Conservation (phyloP, 2,797 vertebrate genomes). For the Cossypha niveicapilla region DNA sequence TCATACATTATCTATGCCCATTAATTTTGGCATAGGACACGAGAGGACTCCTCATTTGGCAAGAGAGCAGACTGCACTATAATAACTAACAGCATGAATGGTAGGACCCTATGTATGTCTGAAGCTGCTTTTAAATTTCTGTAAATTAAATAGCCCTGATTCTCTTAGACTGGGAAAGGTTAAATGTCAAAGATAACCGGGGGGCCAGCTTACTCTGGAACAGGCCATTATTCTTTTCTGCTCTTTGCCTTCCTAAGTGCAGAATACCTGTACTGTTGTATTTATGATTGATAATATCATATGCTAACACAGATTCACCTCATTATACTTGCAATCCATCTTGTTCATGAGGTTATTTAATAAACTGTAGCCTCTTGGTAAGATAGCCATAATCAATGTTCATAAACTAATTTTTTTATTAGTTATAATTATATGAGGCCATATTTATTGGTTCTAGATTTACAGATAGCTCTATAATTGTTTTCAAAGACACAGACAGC, state of each 20-base stretch:
- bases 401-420: conserved; percentile 56
- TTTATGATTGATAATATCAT: conserved; percentile 30
- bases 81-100: neutral
- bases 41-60: neutral
- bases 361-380: conserved; percentile 20
- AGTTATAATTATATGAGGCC: conserved; percentile 38
- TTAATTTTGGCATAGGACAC: neutral
- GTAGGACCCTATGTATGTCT: neutral
- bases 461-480: conserved; percentile 40
- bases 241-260: neutral
- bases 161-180: neutral
- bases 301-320: conserved; percentile 12
- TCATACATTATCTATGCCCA: neutral
- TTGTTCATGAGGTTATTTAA: conserved; percentile 8
- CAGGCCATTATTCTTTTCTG: neutral
- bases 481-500: conserved; percentile 39
- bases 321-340: conserved; percentile 33
- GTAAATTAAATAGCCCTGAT: neutral
- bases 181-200: neutral
- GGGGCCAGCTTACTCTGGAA: neutral
- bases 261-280: neutral
- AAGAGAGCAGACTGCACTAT: neutral
- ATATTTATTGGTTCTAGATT: conserved; percentile 36
- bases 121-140: neutral
- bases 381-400: conserved; percentile 33